Evolutionary conservation across 2,797 vertebrate species (phyloP).

Genomic region (Mormyrus hasselquistii): DNA sequence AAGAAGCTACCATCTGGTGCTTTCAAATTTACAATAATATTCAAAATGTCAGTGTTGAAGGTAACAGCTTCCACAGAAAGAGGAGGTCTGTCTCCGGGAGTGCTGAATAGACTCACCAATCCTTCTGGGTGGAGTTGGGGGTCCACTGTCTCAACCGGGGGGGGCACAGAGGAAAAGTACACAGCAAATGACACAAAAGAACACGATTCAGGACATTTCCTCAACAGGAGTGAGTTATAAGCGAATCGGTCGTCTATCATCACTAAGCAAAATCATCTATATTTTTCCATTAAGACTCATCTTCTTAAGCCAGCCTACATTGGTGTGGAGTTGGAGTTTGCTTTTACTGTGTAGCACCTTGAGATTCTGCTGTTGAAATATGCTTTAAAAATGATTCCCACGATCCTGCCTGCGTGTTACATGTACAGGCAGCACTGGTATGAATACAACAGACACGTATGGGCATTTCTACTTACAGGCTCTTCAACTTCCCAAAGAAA

Average conservation of each 20-base stretch:
- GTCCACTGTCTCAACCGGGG: slow-evolving; percentile 42
- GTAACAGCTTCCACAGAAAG: background rate
- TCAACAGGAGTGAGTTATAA: background rate
- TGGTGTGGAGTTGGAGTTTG: background rate
- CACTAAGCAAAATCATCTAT: background rate
- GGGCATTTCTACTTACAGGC: slow-evolving; percentile 52
- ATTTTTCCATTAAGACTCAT: background rate
- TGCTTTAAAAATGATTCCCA: background rate
- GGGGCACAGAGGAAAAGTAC: background rate
- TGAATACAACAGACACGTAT: background rate
- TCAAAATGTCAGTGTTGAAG: background rate
- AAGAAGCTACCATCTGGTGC: background rate
- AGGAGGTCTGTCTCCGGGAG: background rate
- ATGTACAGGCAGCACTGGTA: background rate
- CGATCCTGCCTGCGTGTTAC: background rate
- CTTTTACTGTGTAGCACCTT: background rate
- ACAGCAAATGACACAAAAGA: background rate
- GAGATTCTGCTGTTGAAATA: background rate
- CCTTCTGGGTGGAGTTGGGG: slow-evolving; percentile 58
- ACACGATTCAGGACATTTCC: background rate
- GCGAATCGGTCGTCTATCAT: background rate
- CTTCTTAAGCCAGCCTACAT: background rate
- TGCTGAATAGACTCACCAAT: slow-evolving; percentile 43
- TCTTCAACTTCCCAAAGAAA: slow-evolving; percentile 62
- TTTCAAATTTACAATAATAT: background rate